Conservation (phyloP, 2,797 vertebrate species). For the Poeciliopsis gracilis region DNA sequence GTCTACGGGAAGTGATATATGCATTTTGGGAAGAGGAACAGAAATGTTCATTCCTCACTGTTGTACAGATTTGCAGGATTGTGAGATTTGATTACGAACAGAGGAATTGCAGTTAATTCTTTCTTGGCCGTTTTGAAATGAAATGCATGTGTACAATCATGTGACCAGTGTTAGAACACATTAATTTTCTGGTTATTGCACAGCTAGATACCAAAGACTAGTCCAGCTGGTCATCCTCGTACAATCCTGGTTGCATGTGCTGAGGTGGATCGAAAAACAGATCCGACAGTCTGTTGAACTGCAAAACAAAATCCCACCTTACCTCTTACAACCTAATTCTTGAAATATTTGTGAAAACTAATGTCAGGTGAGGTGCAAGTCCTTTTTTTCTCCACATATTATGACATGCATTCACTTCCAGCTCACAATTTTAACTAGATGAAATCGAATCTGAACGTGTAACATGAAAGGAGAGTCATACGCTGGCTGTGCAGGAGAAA, state of each 20-base stretch:
- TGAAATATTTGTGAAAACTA: conserved; percentile 19
- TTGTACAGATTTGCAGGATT: conserved; percentile 43
- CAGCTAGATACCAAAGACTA: conserved; percentile 83
- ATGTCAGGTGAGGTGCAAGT: not conserved
- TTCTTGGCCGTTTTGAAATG: conserved; percentile 33
- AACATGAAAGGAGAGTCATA: conserved; percentile 11
- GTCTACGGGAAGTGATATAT: conserved; percentile 57
- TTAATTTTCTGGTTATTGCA: conserved; percentile 67
- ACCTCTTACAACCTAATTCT: conserved; percentile 8
- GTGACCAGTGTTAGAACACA: conserved; percentile 58
- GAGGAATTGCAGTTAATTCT: conserved; percentile 31
- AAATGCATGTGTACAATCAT: conserved; percentile 80
- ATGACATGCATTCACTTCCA: conserved; percentile 9
- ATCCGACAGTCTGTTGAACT: conserved; percentile 10
- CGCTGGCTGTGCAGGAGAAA: conserved; percentile 7
- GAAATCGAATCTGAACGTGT: conserved; percentile 15
- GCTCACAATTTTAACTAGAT: conserved; percentile 5
- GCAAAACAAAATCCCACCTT: conserved; percentile 19
- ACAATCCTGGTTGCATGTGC: conserved; percentile 44
- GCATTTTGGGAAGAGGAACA: conserved; percentile 50
- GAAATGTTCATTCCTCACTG: conserved; percentile 41
- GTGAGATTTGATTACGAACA: conserved; percentile 30
- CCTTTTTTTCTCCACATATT: not conserved
- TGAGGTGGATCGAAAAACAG: conserved; percentile 18
- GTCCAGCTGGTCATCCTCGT: conserved; percentile 40